These are phyloP conservation scores for Chrysogorgia sp. DNA, from an alignment of 92 coral and sea anemone species.

Conservation along the genomic window DNA sequence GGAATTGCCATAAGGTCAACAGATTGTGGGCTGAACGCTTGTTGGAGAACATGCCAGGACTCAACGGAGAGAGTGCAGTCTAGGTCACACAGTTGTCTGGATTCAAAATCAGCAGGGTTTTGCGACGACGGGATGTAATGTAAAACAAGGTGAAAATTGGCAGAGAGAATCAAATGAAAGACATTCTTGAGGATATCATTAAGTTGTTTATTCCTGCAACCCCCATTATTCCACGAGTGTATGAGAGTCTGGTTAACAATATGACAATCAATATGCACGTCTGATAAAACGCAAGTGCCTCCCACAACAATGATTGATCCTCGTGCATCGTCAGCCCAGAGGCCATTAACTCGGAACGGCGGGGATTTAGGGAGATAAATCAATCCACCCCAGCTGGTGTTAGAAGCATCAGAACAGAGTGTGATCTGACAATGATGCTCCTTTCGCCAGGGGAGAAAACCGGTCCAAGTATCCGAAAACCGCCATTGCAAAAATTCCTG, in stretches of 20 bases:
- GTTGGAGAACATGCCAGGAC: too few species aligned
- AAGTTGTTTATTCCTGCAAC: neutral
- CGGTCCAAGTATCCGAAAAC: too few species aligned
- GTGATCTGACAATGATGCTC: slow-evolving; percentile 40
- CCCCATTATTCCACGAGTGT: neutral
- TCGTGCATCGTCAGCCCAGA: slow-evolving; percentile 38
- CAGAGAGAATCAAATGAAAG: too few species aligned
- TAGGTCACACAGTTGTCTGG: too few species aligned
- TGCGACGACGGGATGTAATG: too few species aligned
- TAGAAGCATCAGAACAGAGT: slow-evolving; percentile 55
- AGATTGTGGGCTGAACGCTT: too few species aligned
- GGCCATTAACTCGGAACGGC: neutral
- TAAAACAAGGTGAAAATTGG: too few species aligned
- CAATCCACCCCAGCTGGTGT: slow-evolving; percentile 60
- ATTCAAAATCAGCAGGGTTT: too few species aligned
- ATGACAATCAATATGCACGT: slow-evolving; percentile 7
- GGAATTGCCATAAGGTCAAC: too few species aligned
- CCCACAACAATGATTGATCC: slow-evolving; percentile 43
- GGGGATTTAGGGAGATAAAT: slow-evolving; percentile 4
- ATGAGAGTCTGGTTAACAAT: slow-evolving; percentile 11
- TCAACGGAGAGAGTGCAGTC: too few species aligned
- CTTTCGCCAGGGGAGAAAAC: slow-evolving; percentile 58
- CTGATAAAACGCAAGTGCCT: slow-evolving; percentile 49
- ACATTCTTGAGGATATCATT: too few species aligned
- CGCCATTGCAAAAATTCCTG: too few species aligned